Conservation (phyloP, 2,113 vertebrate genomes). For the Lepus americanus region DNA sequence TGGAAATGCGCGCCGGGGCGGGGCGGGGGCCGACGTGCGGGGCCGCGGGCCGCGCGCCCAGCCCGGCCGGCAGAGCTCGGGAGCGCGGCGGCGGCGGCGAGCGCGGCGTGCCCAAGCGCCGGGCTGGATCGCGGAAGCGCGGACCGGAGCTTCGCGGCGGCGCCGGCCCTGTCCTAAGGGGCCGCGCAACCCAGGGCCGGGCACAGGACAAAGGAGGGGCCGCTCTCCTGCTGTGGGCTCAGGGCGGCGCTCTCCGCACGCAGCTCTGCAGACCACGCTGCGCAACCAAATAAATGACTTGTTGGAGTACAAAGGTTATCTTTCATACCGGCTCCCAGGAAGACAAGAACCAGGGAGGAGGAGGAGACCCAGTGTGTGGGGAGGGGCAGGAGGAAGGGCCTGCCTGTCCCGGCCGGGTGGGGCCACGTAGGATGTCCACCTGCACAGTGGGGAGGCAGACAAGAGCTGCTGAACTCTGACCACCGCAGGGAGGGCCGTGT, state of each 20-base stretch:
- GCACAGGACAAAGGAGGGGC: no score
- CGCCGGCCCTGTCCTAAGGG: neutral
- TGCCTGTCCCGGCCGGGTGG: neutral
- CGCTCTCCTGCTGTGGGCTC: neutral
- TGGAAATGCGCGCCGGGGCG: slow-evolving; percentile 77
- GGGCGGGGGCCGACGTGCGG: slow-evolving; percentile 53
- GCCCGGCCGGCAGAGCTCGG: slow-evolving; percentile 38
- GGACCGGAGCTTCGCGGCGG: slow-evolving; percentile 67
- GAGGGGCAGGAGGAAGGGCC: neutral
- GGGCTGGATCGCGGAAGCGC: slow-evolving; percentile 67
- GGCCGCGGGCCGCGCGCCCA: slow-evolving; percentile 57
- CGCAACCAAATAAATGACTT: neutral
- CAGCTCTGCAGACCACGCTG: neutral
- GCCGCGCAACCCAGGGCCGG: neutral
- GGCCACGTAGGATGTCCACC: neutral
- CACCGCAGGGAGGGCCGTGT: neutral
- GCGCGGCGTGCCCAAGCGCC: slow-evolving; percentile 71
- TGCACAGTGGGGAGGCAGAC: neutral
- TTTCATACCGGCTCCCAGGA: neutral
- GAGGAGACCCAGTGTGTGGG: accelerated
- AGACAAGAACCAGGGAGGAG: neutral
- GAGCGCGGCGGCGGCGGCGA: slow-evolving; percentile 71
- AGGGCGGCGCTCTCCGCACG: neutral
- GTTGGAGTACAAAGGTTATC: neutral
- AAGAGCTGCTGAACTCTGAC: neutral